Evolutionary conservation across 2,888 invertebrate genomes (phyloP).

Genomic region (Eupithecia vulgata): DNA sequence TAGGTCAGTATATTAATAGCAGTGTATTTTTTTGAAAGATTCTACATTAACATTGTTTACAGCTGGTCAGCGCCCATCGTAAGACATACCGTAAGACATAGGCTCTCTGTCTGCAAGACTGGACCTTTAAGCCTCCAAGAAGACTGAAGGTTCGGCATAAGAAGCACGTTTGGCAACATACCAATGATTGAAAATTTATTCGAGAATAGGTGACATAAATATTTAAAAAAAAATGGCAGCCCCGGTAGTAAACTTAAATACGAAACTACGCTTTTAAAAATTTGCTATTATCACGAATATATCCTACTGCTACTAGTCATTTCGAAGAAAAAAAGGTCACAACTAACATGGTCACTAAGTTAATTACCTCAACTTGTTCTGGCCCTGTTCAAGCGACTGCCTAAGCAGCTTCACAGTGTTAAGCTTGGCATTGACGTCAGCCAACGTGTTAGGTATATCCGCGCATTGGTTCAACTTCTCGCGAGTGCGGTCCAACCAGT

Average conservation of each 20-base stretch:
- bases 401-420: conserved; percentile 93
- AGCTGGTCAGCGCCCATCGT: too few relatives aligned
- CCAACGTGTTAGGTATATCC: conserved; percentile 90
- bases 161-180: too few relatives aligned
- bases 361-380: conserved; percentile 76
- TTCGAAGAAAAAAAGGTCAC: too few relatives aligned
- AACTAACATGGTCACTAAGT: background rate
- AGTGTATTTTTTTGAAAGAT: background rate
- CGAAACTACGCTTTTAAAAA: too few relatives aligned
- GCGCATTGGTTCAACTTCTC: conserved; percentile 93
- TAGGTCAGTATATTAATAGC: background rate
- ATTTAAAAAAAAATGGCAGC: background rate
- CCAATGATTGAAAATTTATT: too few relatives aligned
- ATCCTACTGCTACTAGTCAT: background rate
- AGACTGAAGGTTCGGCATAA: too few relatives aligned
- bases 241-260: too few relatives aligned
- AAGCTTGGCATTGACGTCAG: conserved; percentile 93
- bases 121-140: too few relatives aligned
- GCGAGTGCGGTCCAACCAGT: conserved; percentile 95
- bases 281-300: background rate
- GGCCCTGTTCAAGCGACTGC: conserved; percentile 96
- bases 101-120: too few relatives aligned
- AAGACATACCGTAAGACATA: too few relatives aligned
- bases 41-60: background rate
- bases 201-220: too few relatives aligned